These are phyloP conservation scores for Bufotes viridis DNA, from an alignment of 2,797 vertebrate species.

Conservation along the genomic window DNA sequence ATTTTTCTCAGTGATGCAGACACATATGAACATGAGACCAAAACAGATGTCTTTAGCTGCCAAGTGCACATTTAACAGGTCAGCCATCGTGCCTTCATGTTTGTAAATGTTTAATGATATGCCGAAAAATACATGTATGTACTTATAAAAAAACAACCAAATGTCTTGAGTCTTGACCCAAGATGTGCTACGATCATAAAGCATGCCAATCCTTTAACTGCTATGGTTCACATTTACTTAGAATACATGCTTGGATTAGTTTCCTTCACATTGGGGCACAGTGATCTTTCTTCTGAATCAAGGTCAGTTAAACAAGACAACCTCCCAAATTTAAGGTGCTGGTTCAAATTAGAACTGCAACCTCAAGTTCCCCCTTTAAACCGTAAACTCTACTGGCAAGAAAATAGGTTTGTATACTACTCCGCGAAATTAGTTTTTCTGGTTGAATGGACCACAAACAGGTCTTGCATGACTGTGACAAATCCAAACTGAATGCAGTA, in stretches of 20 bases:
- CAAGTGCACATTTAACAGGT: no score
- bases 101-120: not conserved
- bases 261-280: not conserved
- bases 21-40: no score
- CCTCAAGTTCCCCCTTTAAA: not conserved
- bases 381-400: not conserved
- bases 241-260: not conserved
- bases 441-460: not conserved
- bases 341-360: not conserved
- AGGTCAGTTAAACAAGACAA: not conserved
- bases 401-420: conserved; percentile 11
- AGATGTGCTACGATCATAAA: not conserved
- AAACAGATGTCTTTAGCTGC: no score
- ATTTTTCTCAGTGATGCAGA: no score
- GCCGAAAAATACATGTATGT: not conserved
- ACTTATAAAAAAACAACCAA: not conserved
- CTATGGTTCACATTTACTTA: not conserved
- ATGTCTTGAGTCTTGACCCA: not conserved
- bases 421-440: conserved; percentile 16
- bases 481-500: not conserved
- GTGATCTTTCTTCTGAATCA: not conserved
- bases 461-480: conserved; percentile 15
- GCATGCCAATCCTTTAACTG: not conserved
- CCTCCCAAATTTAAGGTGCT: not conserved
- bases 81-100: not conserved